phyloP scores from a whole-genome alignment of 2,888 invertebrate genomes.

The Sphinx pinastri region DNA sequence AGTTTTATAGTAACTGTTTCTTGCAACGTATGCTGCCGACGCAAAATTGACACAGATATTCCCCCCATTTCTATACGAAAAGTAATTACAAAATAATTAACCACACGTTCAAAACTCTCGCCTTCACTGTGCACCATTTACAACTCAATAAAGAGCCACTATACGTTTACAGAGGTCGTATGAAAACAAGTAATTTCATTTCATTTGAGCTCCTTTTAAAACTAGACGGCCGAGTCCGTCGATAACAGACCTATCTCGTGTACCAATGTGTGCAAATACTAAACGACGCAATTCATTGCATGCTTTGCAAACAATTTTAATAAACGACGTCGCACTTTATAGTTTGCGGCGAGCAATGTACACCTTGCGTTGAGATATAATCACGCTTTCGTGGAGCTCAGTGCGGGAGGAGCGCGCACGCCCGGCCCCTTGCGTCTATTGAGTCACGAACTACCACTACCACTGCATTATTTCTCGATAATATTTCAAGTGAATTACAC shows the following conservation, averaged over 20 bases:
- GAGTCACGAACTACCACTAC: constrained; percentile 22
- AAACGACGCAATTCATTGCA: background rate
- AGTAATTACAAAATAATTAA: constrained; percentile 12
- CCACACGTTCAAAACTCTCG: background rate
- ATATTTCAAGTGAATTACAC: constrained; percentile 17
- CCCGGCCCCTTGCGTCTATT: constrained; percentile 24
- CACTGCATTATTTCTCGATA: constrained; percentile 25
- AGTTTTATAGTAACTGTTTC: background rate
- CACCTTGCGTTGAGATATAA: background rate
- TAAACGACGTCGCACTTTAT: constrained; percentile 9
- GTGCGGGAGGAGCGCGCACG: constrained; percentile 17
- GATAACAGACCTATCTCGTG: constrained; percentile 24
- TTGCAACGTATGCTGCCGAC: background rate
- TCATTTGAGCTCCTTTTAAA: constrained; percentile 29
- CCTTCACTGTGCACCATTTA: constrained; percentile 4
- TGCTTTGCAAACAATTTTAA: constrained; percentile 20
- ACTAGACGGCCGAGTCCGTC: constrained; percentile 28
- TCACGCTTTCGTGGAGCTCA: constrained; percentile 9
- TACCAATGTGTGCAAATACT: background rate
- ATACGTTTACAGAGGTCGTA: constrained; percentile 12
- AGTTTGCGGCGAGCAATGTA: constrained; percentile 20
- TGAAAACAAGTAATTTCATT: constrained; percentile 26
- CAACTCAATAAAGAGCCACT: constrained; percentile 16
- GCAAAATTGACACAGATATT: background rate
- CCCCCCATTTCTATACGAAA: too few relatives aligned